Percentiles rank a stretch among this genome's conserved stretches.
Evolutionary conservation across 2,888 invertebrate genomes (phyloP).

Genomic region (Chrysolina haemoptera): DNA sequence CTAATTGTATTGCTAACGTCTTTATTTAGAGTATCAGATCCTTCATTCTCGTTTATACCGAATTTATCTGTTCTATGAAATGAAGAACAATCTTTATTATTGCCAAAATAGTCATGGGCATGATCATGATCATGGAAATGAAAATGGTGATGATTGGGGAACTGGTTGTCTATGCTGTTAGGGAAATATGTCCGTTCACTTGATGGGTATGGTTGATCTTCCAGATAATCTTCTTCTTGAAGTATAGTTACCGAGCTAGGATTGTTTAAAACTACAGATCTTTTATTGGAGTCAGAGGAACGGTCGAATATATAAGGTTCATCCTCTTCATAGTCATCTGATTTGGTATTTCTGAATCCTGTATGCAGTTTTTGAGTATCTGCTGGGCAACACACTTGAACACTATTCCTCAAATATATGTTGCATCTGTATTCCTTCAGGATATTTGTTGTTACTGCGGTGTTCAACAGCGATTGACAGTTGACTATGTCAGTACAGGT

Average conservation of each 20-base stretch:
- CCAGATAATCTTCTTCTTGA: background rate
- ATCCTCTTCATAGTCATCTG: background rate
- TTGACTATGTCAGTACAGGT: conserved; percentile 52
- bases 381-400: conserved; percentile 2
- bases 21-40: background rate
- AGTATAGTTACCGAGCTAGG: background rate
- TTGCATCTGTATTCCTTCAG: conserved; percentile 16
- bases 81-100: background rate
- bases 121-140: background rate
- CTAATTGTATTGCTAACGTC: background rate
- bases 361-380: background rate
- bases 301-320: conserved; percentile 1
- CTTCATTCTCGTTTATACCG: background rate
- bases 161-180: background rate
- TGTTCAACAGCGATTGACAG: conserved; percentile 47
- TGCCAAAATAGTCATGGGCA: background rate
- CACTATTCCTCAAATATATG: background rate
- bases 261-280: background rate
- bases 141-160: background rate
- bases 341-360: background rate
- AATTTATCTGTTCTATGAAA: background rate
- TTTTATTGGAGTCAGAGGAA: background rate
- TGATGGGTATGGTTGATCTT: background rate
- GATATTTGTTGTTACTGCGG: conserved; percentile 37
- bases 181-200: background rate